phyloP scores from a whole-genome alignment of 35 echinoderm and acorn worm genomes.

The Amphiura filiformis region DNA sequence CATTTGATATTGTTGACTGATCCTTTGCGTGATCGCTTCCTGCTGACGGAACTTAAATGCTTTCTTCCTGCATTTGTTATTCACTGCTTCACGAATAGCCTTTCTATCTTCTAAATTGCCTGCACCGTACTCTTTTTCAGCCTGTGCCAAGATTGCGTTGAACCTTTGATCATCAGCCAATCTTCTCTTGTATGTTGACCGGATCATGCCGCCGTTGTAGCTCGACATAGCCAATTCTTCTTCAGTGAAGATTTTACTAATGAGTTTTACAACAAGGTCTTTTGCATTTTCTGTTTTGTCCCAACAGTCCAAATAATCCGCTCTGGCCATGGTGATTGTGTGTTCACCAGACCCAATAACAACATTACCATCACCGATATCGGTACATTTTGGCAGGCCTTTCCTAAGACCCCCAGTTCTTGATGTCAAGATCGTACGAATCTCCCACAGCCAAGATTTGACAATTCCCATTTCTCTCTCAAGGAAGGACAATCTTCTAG shows the following conservation, averaged over 20 bases:
- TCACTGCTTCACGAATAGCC: not conserved
- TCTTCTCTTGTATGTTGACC: not conserved
- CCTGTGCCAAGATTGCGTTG: not conserved
- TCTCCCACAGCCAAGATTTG: not conserved
- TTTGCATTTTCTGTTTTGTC: constrained; percentile 2
- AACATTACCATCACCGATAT: not conserved
- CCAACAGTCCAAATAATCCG: not conserved
- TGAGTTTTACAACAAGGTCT: constrained; percentile 7
- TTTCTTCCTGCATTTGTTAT: constrained; percentile 4
- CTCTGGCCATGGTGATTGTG: not conserved
- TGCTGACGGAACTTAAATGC: not conserved
- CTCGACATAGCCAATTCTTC: not conserved
- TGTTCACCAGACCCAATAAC: not conserved
- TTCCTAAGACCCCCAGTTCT: not conserved
- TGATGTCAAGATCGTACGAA: not conserved
- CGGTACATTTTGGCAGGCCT: not conserved
- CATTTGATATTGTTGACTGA: not conserved
- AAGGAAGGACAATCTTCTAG: not conserved
- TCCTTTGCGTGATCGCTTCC: not conserved
- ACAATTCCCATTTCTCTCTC: not conserved
- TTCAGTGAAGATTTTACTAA: not conserved
- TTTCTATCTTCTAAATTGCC: not conserved
- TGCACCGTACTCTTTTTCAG: not conserved
- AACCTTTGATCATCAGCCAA: not conserved
- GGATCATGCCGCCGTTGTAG: not conserved